Percentiles rank a stretch among this genome's conserved stretches.
Conservation (phyloP, 1,140 invertebrate species). For the Hyles euphorbiae region DNA sequence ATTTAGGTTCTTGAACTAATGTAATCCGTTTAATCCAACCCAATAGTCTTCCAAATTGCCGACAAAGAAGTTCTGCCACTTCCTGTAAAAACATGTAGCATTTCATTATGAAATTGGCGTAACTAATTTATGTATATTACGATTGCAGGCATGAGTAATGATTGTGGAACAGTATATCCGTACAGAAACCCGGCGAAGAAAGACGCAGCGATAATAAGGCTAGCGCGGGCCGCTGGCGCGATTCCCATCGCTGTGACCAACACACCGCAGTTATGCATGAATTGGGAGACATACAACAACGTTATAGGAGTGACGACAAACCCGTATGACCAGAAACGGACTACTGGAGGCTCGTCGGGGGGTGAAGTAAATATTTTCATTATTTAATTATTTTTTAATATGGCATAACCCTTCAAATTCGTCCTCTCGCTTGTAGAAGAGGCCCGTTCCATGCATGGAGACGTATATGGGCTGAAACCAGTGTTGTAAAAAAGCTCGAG, state of each 20-base stretch:
- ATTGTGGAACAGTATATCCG: conserved; percentile 72
- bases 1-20: too few species aligned
- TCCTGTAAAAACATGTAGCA: too few species aligned
- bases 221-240: conserved; percentile 85
- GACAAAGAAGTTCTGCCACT: too few species aligned
- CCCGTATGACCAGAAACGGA: conserved; percentile 88
- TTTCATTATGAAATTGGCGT: too few species aligned
- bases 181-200: conserved; percentile 77
- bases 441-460: too few species aligned
- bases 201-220: conserved; percentile 83
- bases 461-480: too few species aligned
- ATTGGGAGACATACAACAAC: conserved; percentile 92
- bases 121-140: neutral
- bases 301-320: conserved; percentile 92
- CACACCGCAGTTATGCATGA: conserved; percentile 93
- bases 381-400: neutral
- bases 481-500: too few species aligned
- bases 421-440: too few species aligned
- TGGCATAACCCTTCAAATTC: too few species aligned
- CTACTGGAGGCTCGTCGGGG: conserved; percentile 86
- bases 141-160: conserved; percentile 74
- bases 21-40: too few species aligned
- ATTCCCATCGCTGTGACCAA: conserved; percentile 93
- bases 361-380: conserved; percentile 78
- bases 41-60: too few species aligned